Percentiles rank a stretch among this genome's conserved stretches.
These are phyloP conservation scores for Dipodomys ordii DNA, from an alignment of 2,113 vertebrate genomes.

Conservation along the genomic window DNA sequence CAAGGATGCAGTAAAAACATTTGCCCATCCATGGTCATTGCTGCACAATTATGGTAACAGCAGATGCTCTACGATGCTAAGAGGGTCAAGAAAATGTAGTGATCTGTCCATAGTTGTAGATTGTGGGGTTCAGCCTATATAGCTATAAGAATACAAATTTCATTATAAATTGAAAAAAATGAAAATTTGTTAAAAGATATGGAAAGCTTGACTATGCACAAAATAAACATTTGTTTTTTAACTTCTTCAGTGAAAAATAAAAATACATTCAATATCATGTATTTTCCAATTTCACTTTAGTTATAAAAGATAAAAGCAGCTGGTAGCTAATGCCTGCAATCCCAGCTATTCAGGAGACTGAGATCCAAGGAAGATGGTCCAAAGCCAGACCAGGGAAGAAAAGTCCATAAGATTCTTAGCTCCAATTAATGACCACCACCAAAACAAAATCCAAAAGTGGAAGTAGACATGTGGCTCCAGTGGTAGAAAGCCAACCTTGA, in stretches of 20 bases:
- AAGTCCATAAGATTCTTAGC: too few species aligned
- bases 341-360: too few species aligned
- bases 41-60: too few species aligned
- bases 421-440: too few species aligned
- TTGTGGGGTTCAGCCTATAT: not conserved
- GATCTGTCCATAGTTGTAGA: not conserved
- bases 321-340: too few species aligned
- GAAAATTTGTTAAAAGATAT: slow-evolving; percentile 10
- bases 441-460: too few species aligned
- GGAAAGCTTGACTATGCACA: not conserved
- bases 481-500: too few species aligned
- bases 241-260: slow-evolving; percentile 6
- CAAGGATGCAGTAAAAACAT: too few species aligned
- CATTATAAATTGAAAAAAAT: slow-evolving; percentile 44
- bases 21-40: too few species aligned
- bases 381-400: too few species aligned
- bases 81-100: not conserved
- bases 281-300: slow-evolving; percentile 17
- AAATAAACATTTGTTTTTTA: slow-evolving; percentile 23
- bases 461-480: too few species aligned
- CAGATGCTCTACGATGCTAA: not conserved
- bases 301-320: not conserved
- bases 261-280: not conserved
- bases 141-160: not conserved
- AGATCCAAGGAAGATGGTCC: too few species aligned